phyloP scores from a whole-genome alignment of 2,888 invertebrate genomes.

The Podabrus alpinus region DNA sequence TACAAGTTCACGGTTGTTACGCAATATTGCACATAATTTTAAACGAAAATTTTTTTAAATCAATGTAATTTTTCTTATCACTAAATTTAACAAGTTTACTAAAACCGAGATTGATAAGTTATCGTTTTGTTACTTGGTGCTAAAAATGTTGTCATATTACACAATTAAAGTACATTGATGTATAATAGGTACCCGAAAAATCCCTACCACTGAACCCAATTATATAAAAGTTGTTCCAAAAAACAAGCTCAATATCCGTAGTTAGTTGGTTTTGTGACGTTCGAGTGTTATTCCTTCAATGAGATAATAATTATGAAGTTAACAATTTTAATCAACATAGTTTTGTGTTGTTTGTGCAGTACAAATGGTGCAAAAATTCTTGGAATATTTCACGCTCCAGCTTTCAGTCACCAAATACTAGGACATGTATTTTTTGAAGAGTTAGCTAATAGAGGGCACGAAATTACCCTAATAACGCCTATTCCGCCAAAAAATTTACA shows the following conservation, averaged over 20 bases:
- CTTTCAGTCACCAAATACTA: conserved; percentile 30
- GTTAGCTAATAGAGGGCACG: conserved; percentile 48
- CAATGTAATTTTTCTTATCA: no score
- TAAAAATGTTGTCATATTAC: no score
- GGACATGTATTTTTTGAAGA: conserved; percentile 31
- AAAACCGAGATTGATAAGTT: no score
- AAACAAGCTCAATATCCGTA: background rate
- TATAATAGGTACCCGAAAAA: no score
- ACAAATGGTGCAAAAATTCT: conserved; percentile 28
- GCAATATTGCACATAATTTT: no score
- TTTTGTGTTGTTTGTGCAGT: background rate
- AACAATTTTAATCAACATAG: background rate
- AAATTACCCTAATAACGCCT: conserved; percentile 43
- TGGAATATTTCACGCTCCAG: conserved; percentile 31
- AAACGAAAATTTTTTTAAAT: no score
- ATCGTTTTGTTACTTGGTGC: no score
- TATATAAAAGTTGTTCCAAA: no score
- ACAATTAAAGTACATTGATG: no score
- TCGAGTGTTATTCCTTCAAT: background rate
- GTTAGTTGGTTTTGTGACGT: background rate
- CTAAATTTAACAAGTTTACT: no score
- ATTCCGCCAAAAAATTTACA: conserved; percentile 41
- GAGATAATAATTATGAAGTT: background rate
- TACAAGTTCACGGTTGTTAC: no score
- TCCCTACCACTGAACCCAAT: no score